These are phyloP conservation scores for Muscicapa comitata DNA, from an alignment of 2,797 vertebrate species.

Conservation along the genomic window DNA sequence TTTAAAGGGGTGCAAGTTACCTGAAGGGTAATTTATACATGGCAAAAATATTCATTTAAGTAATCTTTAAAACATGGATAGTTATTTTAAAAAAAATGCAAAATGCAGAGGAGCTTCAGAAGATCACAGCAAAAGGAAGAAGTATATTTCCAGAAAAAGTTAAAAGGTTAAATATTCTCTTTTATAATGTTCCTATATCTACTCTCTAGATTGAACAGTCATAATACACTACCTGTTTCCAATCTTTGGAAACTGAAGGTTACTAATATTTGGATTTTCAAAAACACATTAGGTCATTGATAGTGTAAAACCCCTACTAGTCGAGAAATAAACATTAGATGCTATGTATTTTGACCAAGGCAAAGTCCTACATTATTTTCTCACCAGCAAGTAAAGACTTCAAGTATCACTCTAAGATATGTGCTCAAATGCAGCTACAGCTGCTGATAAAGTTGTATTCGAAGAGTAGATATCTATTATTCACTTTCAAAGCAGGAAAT, in stretches of 20 bases:
- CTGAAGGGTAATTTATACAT: not conserved
- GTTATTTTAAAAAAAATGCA: not conserved
- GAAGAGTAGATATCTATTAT: not conserved
- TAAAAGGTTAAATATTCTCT: not conserved
- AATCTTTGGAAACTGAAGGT: not conserved
- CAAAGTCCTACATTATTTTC: not conserved
- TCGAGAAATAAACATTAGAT: not conserved
- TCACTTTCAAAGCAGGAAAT: not conserved
- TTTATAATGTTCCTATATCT: not conserved
- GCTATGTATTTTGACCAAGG: not conserved
- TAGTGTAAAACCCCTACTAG: not conserved
- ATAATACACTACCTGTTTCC: not conserved
- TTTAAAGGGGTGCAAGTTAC: not conserved
- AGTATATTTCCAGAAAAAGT: not conserved
- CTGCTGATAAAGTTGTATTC: not conserved
- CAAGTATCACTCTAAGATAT: not conserved
- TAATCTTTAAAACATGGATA: not conserved
- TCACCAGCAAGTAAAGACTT: not conserved
- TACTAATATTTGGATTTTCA: not conserved
- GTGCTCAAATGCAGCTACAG: not conserved
- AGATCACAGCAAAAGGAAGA: not conserved
- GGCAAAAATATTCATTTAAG: not conserved
- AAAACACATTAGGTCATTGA: not conserved
- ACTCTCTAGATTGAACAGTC: not conserved
- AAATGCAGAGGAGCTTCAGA: not conserved